Evolutionary conservation across 2,113 vertebrate species (phyloP).

Genomic region (Kobus ellipsiprymnus): DNA sequence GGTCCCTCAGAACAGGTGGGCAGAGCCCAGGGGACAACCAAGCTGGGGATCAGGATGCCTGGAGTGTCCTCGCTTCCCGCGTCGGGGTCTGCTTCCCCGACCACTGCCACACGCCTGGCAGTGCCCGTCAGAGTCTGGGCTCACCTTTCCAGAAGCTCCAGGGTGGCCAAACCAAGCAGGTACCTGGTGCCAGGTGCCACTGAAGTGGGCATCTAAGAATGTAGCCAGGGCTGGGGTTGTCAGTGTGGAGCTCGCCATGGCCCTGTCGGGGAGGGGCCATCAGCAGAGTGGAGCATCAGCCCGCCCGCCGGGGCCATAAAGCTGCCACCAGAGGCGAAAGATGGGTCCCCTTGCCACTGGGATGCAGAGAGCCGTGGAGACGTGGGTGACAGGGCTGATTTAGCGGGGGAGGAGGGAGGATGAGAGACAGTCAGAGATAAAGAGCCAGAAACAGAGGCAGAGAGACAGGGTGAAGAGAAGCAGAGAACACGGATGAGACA

Average conservation of each 20-base stretch:
- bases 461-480: background rate
- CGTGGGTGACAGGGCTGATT: background rate
- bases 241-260: background rate
- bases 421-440: background rate
- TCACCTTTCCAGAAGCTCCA: background rate
- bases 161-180: background rate
- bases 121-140: background rate
- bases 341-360: background rate
- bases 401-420: background rate
- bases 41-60: background rate
- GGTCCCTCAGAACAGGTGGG: background rate
- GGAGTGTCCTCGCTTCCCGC: background rate
- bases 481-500: background rate
- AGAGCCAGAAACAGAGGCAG: background rate
- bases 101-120: background rate
- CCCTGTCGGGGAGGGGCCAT: background rate
- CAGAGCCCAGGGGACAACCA: background rate
- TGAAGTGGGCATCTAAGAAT: background rate
- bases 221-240: background rate
- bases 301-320: background rate
- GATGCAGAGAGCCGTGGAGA: background rate
- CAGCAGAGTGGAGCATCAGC: background rate
- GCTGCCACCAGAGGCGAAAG: conserved; percentile 29
- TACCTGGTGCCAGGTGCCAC: background rate
- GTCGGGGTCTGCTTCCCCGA: background rate